Evolutionary conservation across 2,797 vertebrate genomes (phyloP).

Genomic region (Micromesistius poutassou): DNA sequence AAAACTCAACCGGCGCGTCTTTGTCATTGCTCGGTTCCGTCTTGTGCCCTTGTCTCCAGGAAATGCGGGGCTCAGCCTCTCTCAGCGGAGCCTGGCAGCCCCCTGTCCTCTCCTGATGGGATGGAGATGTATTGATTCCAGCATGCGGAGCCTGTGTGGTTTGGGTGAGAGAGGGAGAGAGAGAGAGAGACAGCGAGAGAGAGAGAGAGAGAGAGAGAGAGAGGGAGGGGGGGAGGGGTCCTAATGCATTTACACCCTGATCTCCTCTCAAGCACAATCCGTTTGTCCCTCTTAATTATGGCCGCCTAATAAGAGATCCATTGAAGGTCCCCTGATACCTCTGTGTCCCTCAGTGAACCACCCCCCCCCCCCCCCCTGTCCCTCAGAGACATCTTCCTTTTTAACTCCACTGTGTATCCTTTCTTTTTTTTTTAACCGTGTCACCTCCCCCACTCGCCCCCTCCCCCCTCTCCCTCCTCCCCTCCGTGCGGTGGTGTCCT

Average conservation of each 20-base stretch:
- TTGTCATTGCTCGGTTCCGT: constrained; percentile 11
- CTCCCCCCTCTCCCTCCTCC: constrained; percentile 27
- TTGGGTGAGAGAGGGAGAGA: constrained; percentile 1
- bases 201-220: not conserved
- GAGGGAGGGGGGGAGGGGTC: constrained; percentile 33
- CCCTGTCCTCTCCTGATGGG: constrained; percentile 64
- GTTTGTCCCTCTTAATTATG: constrained; percentile 76
- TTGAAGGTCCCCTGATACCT: constrained; percentile 56
- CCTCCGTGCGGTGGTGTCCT: not conserved
- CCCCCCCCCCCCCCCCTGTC: constrained; percentile 52
- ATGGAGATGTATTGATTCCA: constrained; percentile 75
- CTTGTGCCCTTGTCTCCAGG: constrained; percentile 10
- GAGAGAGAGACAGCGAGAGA: too few relatives aligned
- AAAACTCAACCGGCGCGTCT: too few relatives aligned
- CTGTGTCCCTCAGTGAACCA: constrained; percentile 9
- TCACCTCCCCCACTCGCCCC: constrained; percentile 12
- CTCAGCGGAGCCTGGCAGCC: constrained; percentile 59
- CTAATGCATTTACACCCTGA: constrained; percentile 70
- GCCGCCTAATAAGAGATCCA: constrained; percentile 64
- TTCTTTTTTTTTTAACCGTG: constrained; percentile 3
- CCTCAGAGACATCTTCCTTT: constrained; percentile 1
- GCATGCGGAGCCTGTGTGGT: constrained; percentile 53
- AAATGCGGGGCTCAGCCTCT: constrained; percentile 52
- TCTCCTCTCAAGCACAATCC: constrained; percentile 53
- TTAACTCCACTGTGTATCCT: constrained; percentile 18